These are phyloP conservation scores for Aselliscus stoliczkanus DNA, from an alignment of 2,797 vertebrate genomes.

Conservation along the genomic window DNA sequence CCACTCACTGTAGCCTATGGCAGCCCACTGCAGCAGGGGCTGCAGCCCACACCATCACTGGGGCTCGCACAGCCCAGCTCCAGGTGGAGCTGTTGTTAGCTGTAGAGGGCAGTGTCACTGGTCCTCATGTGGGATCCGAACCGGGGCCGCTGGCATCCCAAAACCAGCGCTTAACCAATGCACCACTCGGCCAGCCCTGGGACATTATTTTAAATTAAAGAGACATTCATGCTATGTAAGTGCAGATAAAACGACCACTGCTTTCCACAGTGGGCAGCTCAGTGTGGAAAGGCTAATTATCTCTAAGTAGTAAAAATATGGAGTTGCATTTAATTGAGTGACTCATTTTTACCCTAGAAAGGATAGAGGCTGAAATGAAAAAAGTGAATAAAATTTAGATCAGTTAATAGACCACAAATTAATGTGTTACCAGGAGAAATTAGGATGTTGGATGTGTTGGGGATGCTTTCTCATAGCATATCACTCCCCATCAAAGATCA, in stretches of 20 bases:
- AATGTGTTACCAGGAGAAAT: background rate
- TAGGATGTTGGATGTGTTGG: background rate
- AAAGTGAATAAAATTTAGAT: background rate
- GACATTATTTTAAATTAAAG: background rate
- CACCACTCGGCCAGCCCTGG: too few species aligned
- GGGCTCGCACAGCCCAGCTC: too few species aligned
- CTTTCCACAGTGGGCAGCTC: background rate
- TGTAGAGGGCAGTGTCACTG: too few species aligned
- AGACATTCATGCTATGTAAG: background rate
- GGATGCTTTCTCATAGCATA: background rate
- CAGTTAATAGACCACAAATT: background rate
- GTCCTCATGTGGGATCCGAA: too few species aligned
- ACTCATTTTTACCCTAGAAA: background rate
- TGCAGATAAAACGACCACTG: background rate
- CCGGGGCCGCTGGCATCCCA: too few species aligned
- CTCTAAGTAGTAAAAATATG: background rate
- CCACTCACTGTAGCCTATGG: too few species aligned
- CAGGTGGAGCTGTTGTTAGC: too few species aligned
- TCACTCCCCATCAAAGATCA: background rate
- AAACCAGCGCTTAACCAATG: too few species aligned
- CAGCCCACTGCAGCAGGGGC: too few species aligned
- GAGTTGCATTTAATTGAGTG: background rate
- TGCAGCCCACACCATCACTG: too few species aligned
- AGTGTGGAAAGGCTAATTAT: background rate
- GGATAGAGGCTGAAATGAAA: background rate